Base-by-base conservation (phyloP, 2,888 invertebrate species). In the Temnothorax ravouxi region DNA sequence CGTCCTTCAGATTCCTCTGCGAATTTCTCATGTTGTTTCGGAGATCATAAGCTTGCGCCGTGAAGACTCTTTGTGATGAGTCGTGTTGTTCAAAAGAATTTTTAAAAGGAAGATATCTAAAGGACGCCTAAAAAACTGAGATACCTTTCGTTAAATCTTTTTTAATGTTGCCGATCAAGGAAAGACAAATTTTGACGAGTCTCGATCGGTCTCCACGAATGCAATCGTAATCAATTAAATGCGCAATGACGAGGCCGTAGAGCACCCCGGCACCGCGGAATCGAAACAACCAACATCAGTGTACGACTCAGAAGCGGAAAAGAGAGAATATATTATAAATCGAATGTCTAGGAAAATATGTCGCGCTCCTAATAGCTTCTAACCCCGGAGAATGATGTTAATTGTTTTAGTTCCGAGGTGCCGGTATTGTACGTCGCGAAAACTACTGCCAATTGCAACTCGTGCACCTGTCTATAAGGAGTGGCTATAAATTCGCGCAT, bases 181-280 rank as follows among this genome's bases (percentile, higher is more conserved):
- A 8, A 66, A n/a, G 18, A 66, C 15, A 8, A 44, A 56, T 59
- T 69, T 69, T 69, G 56, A 59, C 8, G 72, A 72, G 11, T 80
- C 56, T 79, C 71, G 47, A 71, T 59, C 21, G 38, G 11, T 71
- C 38, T 80, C 38, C n/a, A 44, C 25, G 6, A 59, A 59, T 72
- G 47, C 29, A 67, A 67, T 77, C 56, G 15, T 25, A 54, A 54
- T 59, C 13, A 44, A 21, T 59, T 71, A 47, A 71, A 47, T 47
- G 25, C 47, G 59, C 72, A 59, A 80, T 72, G 71, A 71, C 71
- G 79, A 79, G 71, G 72, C 59, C 18, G 34, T 44, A 71, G 15
- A 38, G 44, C 69, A 47, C 59, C 9, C 41, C 6, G 15, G 9
- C 29, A 59, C 3, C 38, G 71, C 25, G 38, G 38, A 80, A 25